phyloP scores from a whole-genome alignment of 53 echinoderm and acorn worm genomes.

The Stichopus horrens region DNA sequence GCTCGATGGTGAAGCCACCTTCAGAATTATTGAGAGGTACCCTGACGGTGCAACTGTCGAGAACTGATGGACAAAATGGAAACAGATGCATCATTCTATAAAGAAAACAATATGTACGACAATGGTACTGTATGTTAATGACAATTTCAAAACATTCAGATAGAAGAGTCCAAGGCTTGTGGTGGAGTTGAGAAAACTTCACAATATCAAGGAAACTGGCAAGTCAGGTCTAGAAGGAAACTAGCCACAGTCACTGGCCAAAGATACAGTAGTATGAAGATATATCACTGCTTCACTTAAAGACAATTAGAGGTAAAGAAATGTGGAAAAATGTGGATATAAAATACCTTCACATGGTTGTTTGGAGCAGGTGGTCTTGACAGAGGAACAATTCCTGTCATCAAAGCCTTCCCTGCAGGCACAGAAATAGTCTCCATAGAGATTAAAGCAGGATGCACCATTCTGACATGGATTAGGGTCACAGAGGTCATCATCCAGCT shows the following conservation, averaged over 20 bases:
- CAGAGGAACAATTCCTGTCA: constrained; percentile 85
- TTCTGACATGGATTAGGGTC: constrained; percentile 93
- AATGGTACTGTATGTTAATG: neutral
- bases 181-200: too few relatives aligned
- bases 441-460: constrained; percentile 79
- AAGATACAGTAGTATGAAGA: too few relatives aligned
- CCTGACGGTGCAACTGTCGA: constrained; percentile 89
- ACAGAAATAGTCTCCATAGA: constrained; percentile 93
- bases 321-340: too few relatives aligned
- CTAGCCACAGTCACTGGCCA: too few relatives aligned
- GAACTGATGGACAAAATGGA: constrained; percentile 45
- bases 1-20: constrained; percentile 68
- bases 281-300: too few relatives aligned
- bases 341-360: constrained; percentile 84
- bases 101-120: neutral
- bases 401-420: constrained; percentile 78
- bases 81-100: neutral
- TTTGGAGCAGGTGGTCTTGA: constrained; percentile 63
- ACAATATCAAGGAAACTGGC: too few relatives aligned
- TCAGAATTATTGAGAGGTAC: constrained; percentile 62
- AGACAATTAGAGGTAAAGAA: too few relatives aligned
- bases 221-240: too few relatives aligned
- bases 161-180: too few relatives aligned
- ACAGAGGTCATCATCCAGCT: constrained; percentile 93
- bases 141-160: too few relatives aligned